Percentiles rank a stretch among this genome's conserved stretches.
Evolutionary conservation across 2,113 vertebrate genomes (phyloP).

Genomic region (Condylura cristata): DNA sequence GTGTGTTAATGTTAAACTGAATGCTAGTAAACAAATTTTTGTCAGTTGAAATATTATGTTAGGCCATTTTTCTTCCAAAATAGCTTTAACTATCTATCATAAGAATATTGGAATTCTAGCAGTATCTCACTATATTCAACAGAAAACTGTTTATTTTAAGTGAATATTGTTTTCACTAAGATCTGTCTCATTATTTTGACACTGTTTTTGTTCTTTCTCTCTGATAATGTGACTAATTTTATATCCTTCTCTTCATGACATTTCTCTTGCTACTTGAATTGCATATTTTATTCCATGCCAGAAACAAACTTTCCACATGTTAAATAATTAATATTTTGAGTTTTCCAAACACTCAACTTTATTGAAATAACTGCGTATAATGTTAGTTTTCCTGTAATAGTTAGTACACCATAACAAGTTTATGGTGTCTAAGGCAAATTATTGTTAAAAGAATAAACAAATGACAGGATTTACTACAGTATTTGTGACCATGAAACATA

Average conservation of each 20-base stretch:
- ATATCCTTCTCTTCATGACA: not conserved
- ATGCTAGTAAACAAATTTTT: not conserved
- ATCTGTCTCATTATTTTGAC: not conserved
- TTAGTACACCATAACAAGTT: not conserved
- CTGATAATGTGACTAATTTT: not conserved
- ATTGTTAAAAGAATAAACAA: not conserved
- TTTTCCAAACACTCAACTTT: slow-evolving; percentile 19
- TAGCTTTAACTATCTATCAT: not conserved
- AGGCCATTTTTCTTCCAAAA: not conserved
- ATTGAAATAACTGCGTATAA: not conserved
- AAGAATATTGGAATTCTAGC: not conserved
- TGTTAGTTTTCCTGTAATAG: not conserved
- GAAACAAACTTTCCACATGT: slow-evolving; percentile 3
- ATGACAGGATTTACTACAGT: not conserved
- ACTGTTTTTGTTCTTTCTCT: not conserved
- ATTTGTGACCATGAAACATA: not conserved
- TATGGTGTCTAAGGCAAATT: not conserved
- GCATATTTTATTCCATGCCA: not conserved
- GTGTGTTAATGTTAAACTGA: not conserved
- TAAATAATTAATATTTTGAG: not conserved
- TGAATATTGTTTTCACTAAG: not conserved
- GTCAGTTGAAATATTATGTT: not conserved
- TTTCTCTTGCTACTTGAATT: slow-evolving; percentile 20
- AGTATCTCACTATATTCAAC: not conserved
- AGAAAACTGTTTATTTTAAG: not conserved